Evolutionary conservation across 2,888 invertebrate genomes (phyloP).

Genomic region (Zootermopsis nevadensis): DNA sequence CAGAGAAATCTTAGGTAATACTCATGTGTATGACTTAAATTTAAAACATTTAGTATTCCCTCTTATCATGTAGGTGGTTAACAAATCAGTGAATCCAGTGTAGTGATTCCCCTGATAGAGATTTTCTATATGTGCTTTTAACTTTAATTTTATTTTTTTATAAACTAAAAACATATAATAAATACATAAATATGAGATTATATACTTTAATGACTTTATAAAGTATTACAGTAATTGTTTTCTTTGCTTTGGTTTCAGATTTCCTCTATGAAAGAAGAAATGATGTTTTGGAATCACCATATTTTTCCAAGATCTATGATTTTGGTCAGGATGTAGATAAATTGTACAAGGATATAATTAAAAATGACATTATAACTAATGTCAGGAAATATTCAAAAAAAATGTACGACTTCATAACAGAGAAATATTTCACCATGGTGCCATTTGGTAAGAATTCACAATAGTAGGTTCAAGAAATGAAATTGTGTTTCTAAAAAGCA

Average conservation of each 20-base stretch:
- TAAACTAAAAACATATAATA: too few species aligned
- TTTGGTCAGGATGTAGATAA: conserved; percentile 83
- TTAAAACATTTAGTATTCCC: too few species aligned
- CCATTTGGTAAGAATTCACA: conserved; percentile 70
- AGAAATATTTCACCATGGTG: conserved; percentile 74
- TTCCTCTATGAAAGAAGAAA: conserved; percentile 84
- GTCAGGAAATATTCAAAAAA: conserved; percentile 79
- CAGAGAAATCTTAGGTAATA: conserved; percentile 73
- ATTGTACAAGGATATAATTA: conserved; percentile 81
- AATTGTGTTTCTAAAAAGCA: neutral
- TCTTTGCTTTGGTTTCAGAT: conserved; percentile 64
- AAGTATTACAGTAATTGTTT: too few species aligned
- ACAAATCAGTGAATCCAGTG: too few species aligned
- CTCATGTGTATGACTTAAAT: neutral
- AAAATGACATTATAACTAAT: conserved; percentile 82
- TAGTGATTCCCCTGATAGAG: too few species aligned
- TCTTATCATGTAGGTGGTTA: too few species aligned
- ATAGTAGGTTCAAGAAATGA: neutral
- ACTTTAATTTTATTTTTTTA: too few species aligned
- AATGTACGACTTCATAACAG: conserved; percentile 74
- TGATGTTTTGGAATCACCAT: conserved; percentile 83
- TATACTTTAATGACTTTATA: too few species aligned
- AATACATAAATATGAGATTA: too few species aligned
- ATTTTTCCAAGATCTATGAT: conserved; percentile 82
- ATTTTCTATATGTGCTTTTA: too few species aligned